phyloP scores from a whole-genome alignment of 2,888 invertebrate genomes.

The Pyrocoelia pectoralis region DNA sequence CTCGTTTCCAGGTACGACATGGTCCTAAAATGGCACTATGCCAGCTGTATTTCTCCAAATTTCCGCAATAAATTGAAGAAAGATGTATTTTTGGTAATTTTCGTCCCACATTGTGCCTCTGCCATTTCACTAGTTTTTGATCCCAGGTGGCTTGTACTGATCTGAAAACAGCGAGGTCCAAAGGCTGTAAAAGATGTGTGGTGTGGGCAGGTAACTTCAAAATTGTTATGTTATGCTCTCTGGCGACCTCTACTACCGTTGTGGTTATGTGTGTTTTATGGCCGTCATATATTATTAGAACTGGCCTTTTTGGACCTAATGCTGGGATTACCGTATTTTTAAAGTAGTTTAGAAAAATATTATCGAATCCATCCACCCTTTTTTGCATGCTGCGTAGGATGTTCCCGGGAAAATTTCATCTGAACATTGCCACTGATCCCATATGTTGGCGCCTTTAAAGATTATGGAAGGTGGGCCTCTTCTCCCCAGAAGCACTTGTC shows the following conservation, averaged over 20 bases:
- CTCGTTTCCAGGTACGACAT: too few relatives aligned
- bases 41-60: too few relatives aligned
- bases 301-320: conserved; percentile 44
- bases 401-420: background rate
- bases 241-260: conserved; percentile 35
- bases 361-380: conserved; percentile 12
- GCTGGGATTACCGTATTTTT: conserved; percentile 19
- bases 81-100: too few relatives aligned
- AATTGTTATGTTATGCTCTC: conserved; percentile 15
- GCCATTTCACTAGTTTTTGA: background rate
- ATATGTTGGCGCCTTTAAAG: conserved; percentile 46
- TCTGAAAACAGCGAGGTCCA: conserved; percentile 45
- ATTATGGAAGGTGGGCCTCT: conserved; percentile 34
- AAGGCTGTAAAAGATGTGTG: conserved; percentile 41
- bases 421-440: conserved; percentile 39
- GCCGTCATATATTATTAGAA: conserved; percentile 47
- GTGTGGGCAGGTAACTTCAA: conserved; percentile 45
- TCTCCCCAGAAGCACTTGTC: conserved; percentile 33
- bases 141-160: conserved; percentile 22
- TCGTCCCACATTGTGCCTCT: too few relatives aligned
- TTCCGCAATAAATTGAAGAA: too few relatives aligned
- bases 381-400: background rate
- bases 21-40: too few relatives aligned
- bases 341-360: conserved; percentile 16
- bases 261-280: conserved; percentile 43